phyloP scores from a whole-genome alignment of 2,888 invertebrate genomes.

The Petrolisthes cinctipes region DNA sequence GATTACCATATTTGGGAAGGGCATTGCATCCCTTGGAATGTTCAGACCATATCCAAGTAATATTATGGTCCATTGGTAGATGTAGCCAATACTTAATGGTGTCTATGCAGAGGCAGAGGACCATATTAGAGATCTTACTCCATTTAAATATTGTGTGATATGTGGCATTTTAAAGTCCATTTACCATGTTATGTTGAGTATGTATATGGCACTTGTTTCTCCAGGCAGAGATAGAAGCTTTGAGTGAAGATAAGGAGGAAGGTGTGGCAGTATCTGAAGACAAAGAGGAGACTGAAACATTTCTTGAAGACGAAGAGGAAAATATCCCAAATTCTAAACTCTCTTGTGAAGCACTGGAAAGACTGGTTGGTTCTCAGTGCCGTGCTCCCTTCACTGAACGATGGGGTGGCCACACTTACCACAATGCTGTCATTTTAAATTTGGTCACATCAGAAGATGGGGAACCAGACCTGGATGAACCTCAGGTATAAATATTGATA shows the following conservation, averaged over 20 bases:
- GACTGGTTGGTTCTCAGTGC: slow-evolving; percentile 69
- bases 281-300: too few species aligned
- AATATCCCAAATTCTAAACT: slow-evolving; percentile 12
- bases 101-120: too few species aligned
- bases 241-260: slow-evolving; percentile 27
- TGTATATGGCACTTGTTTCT: neutral
- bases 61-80: too few species aligned
- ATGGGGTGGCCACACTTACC: slow-evolving; percentile 70
- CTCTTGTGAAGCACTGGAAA: slow-evolving; percentile 73
- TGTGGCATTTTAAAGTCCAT: too few species aligned
- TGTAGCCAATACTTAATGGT: too few species aligned
- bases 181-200: too few species aligned
- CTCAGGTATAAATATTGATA: slow-evolving; percentile 33
- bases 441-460: slow-evolving; percentile 45
- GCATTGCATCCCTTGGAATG: too few species aligned
- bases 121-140: too few species aligned
- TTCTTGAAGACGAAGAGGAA: neutral
- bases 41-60: too few species aligned
- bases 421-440: slow-evolving; percentile 70
- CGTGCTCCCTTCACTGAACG: slow-evolving; percentile 69
- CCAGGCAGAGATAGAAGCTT: slow-evolving; percentile 57
- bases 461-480: slow-evolving; percentile 37
- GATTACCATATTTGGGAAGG: too few species aligned
- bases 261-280: neutral
- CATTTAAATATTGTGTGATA: too few species aligned